Evolutionary conservation across 1,140 invertebrate species (phyloP).

Genomic region (Tachypleus tridentatus): DNA sequence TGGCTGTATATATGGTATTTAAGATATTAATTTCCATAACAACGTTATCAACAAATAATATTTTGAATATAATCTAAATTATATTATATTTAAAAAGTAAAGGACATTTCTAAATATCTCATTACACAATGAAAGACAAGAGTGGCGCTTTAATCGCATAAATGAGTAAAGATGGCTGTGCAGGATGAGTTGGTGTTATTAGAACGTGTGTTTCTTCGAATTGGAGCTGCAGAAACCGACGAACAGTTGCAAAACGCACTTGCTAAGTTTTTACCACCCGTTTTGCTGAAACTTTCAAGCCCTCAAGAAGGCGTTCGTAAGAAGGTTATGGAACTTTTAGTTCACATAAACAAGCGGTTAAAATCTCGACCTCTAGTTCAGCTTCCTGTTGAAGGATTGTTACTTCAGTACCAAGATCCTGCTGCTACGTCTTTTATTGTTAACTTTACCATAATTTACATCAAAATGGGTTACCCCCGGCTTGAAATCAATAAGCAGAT

Average conservation of each 20-base stretch:
- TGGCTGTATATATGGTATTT: no score
- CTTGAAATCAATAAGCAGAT: slow-evolving; percentile 59
- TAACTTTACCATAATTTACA: slow-evolving; percentile 90
- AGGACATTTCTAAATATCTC: no score
- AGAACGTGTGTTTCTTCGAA: slow-evolving; percentile 73
- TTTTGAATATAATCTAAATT: no score
- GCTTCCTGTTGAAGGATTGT: slow-evolving; percentile 69
- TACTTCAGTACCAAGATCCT: slow-evolving; percentile 68
- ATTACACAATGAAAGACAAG: no score
- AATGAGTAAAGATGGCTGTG: no score
- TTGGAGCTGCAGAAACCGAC: slow-evolving; percentile 76
- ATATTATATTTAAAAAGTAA: no score
- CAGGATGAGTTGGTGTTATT: slow-evolving; percentile 45
- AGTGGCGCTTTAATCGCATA: no score
- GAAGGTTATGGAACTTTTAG: slow-evolving; percentile 84
- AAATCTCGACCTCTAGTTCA: slow-evolving; percentile 71
- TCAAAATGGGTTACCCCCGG: slow-evolving; percentile 79
- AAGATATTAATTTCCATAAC: no score
- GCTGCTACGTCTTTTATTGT: slow-evolving; percentile 62
- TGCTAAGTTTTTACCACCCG: slow-evolving; percentile 73
- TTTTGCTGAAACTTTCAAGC: slow-evolving; percentile 74
- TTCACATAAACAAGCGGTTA: slow-evolving; percentile 80
- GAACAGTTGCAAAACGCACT: slow-evolving; percentile 71
- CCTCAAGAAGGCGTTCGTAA: slow-evolving; percentile 68
- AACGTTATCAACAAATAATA: no score